Evolutionary conservation across 2,888 invertebrate species (phyloP).

Genomic region (Gastracanthus pulcherrimus): DNA sequence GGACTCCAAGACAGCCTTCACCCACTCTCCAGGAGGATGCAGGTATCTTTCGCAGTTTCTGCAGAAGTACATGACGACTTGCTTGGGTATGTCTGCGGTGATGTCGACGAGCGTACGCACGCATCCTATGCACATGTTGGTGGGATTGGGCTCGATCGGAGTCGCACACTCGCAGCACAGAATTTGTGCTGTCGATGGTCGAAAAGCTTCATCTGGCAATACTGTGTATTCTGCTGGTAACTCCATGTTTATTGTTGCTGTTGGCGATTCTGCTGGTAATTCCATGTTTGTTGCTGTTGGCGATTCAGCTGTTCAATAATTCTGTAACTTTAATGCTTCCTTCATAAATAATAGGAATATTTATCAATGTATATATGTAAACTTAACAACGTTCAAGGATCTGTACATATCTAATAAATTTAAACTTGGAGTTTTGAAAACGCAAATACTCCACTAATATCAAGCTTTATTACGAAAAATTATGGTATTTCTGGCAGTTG

Average conservation of each 20-base stretch:
- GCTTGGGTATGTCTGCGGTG: conserved; percentile 97
- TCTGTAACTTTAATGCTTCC: too few relatives aligned
- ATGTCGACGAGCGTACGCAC: conserved; percentile 95
- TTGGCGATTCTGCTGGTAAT: too few relatives aligned
- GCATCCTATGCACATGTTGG: conserved; percentile 98
- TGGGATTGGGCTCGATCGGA: conserved; percentile 95
- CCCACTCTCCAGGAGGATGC: conserved; percentile 95
- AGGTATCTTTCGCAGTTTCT: conserved; percentile 96
- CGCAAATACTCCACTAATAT: not conserved
- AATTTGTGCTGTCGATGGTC: conserved; percentile 16
- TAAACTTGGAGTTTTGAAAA: not conserved
- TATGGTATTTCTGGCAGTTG: not conserved
- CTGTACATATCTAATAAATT: not conserved
- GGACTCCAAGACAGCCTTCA: conserved; percentile 91
- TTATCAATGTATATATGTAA: not conserved
- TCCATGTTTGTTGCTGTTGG: too few relatives aligned
- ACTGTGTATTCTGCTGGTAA: conserved; percentile 25
- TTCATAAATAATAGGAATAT: too few relatives aligned
- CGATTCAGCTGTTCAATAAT: too few relatives aligned
- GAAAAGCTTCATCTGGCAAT: not conserved
- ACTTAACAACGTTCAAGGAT: not conserved
- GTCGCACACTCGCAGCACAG: conserved; percentile 97
- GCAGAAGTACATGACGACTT: conserved; percentile 93
- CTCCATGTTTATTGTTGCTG: conserved; percentile 30
- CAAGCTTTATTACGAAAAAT: not conserved